Conservation (phyloP, 2,797 vertebrate species). For the Denticeps clupeoides region DNA sequence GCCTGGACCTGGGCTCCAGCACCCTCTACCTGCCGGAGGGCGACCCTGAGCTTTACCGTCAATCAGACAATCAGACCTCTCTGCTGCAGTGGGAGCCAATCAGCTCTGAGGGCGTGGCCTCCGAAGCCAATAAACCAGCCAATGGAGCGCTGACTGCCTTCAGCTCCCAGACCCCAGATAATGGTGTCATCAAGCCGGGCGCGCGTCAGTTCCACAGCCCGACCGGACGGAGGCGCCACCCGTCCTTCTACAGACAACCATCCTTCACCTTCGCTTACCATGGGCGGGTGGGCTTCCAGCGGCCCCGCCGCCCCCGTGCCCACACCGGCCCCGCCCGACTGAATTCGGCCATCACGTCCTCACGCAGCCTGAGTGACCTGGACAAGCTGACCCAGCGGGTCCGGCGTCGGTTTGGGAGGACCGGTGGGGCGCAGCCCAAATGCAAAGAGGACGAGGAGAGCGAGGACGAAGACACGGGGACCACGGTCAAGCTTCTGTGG, state of each 20-base stretch:
- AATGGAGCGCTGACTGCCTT: constrained; percentile 46
- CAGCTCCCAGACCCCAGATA: constrained; percentile 18
- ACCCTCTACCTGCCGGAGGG: constrained; percentile 62
- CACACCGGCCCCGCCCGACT: no score
- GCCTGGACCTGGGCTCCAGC: constrained; percentile 38
- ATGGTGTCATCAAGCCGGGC: constrained; percentile 24
- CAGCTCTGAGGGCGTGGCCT: constrained; percentile 46
- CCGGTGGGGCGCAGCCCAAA: no score
- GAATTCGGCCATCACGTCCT: constrained; percentile 83
- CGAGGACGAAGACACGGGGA: constrained; percentile 63
- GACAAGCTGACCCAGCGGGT: constrained; percentile 63
- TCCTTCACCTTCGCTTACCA: constrained; percentile 95
- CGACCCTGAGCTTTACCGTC: constrained; percentile 59
- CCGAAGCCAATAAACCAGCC: constrained; percentile 47
- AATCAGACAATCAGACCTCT: constrained; percentile 38
- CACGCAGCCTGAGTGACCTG: constrained; percentile 86
- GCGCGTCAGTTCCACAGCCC: constrained; percentile 24
- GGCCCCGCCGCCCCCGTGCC: constrained; percentile 57
- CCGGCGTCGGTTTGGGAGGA: constrained; percentile 45
- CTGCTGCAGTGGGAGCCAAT: constrained; percentile 44
- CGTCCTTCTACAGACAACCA: constrained; percentile 82
- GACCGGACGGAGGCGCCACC: constrained; percentile 54
- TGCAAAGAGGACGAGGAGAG: constrained; percentile 65
- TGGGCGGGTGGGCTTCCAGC: constrained; percentile 73
- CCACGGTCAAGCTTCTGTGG: constrained; percentile 81